These are phyloP conservation scores for Ailuropoda melanoleuca DNA, from an alignment of 2,113 vertebrate genomes.

Conservation along the genomic window DNA sequence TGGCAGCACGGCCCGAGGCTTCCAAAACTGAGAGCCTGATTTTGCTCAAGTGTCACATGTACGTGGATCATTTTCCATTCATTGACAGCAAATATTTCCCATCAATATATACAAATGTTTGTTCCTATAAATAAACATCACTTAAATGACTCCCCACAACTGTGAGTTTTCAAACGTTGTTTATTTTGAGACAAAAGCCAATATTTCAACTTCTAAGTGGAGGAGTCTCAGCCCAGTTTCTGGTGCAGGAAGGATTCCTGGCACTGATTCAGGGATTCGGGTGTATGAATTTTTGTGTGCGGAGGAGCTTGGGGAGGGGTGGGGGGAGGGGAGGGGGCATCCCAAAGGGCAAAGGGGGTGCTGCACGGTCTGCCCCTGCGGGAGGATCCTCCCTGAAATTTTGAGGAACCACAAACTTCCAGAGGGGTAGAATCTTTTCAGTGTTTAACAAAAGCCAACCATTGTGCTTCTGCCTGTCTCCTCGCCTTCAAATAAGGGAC, in stretches of 20 bases:
- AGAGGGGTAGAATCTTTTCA: not conserved
- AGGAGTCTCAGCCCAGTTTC: not conserved
- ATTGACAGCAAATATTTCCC: not conserved
- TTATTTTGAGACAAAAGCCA: constrained; percentile 33
- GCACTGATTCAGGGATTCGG: not conserved
- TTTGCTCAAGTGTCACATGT: not conserved
- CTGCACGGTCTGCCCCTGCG: not conserved
- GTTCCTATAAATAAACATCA: not conserved
- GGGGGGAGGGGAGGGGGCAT: accelerated
- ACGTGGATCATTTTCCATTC: not conserved
- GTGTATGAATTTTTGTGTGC: not conserved
- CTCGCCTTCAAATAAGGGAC: not conserved
- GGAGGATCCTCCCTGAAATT: not conserved
- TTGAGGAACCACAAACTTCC: not conserved
- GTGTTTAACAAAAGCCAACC: constrained; percentile 25
- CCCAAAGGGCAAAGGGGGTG: not conserved
- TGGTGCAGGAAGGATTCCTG: not conserved
- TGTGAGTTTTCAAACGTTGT: not conserved
- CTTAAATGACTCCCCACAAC: not conserved
- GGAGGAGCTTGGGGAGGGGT: not conserved
- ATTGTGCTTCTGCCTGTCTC: not conserved
- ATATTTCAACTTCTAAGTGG: not conserved
- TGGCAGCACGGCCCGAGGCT: not conserved
- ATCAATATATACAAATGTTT: not conserved
- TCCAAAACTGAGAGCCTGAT: not conserved